These are phyloP conservation scores for Synanthedon tipuliformis DNA, from an alignment of 2,888 invertebrate genomes.

Conservation along the genomic window DNA sequence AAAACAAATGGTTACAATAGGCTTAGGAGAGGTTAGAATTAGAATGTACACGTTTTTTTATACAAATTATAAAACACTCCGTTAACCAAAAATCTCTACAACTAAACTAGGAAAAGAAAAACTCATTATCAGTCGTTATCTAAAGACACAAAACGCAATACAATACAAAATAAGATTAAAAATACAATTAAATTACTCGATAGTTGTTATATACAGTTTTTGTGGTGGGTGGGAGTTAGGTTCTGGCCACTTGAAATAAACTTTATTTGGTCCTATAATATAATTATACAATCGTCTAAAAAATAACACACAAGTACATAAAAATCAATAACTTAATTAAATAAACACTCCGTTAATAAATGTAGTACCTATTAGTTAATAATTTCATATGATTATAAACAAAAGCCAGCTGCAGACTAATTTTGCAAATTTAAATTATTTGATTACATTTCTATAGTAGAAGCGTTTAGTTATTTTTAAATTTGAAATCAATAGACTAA, in stretches of 20 bases:
- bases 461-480: too few species aligned
- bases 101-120: constrained; percentile 17
- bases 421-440: too few species aligned
- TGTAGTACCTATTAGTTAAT: too few species aligned
- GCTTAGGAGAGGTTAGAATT: constrained; percentile 38
- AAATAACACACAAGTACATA: too few species aligned
- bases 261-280: background rate
- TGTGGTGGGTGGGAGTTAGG: constrained; percentile 55
- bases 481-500: too few species aligned
- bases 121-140: background rate
- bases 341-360: too few species aligned
- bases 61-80: constrained; percentile 37
- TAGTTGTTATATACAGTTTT: constrained; percentile 44
- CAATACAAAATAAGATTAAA: constrained; percentile 10
- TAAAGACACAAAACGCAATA: constrained; percentile 10
- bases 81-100: constrained; percentile 46
- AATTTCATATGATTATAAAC: too few species aligned
- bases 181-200: constrained; percentile 31
- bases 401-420: too few species aligned
- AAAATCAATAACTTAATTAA: too few species aligned
- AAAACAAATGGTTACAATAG: constrained; percentile 25
- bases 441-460: too few species aligned
- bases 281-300: background rate
- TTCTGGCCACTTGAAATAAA: constrained; percentile 42
- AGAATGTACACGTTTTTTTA: constrained; percentile 32